A percentile compares a stretch with the other conserved stretches of the same genome.
phyloP scores from a whole-genome alignment of 2,797 vertebrate genomes.

The Pteropus rufus region DNA sequence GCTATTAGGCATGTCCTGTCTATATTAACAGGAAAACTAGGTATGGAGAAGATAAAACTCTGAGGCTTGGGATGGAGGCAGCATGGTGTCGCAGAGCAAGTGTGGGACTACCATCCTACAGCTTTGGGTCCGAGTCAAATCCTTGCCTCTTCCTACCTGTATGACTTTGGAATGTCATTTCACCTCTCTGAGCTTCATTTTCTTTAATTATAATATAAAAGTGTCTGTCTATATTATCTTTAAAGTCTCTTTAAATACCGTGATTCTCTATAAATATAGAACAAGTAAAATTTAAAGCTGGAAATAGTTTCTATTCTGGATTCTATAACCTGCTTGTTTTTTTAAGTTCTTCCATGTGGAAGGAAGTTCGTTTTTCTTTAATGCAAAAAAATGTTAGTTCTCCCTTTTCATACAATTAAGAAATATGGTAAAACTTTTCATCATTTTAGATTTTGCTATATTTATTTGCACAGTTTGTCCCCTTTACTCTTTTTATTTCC shows the following conservation, averaged over 20 bases:
- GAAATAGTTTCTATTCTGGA: not conserved
- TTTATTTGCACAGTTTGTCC: not conserved
- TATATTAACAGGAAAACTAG: not conserved
- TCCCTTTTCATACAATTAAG: not conserved
- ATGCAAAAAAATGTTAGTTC: not conserved
- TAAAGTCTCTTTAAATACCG: not conserved
- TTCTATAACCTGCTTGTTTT: not conserved
- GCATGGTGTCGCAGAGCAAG: not conserved
- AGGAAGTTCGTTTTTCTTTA: not conserved
- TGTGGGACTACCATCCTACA: not conserved
- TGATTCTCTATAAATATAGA: not conserved
- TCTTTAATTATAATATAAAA: not conserved
- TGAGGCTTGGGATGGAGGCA: not conserved
- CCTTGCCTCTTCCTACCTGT: not conserved
- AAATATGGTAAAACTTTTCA: not conserved
- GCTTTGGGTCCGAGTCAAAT: too few species aligned
- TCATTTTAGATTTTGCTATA: not conserved
- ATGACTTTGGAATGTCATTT: not conserved
- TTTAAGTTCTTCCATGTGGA: not conserved
- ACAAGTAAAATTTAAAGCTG: slow-evolving; percentile 20
- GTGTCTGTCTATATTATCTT: not conserved
- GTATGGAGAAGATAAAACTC: not conserved
- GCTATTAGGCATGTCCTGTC: not conserved
- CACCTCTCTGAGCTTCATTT: not conserved
- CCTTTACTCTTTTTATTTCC: not conserved